Evolutionary conservation across 1,140 invertebrate species (phyloP).

Genomic region (Diplogasteroides magnus): DNA sequence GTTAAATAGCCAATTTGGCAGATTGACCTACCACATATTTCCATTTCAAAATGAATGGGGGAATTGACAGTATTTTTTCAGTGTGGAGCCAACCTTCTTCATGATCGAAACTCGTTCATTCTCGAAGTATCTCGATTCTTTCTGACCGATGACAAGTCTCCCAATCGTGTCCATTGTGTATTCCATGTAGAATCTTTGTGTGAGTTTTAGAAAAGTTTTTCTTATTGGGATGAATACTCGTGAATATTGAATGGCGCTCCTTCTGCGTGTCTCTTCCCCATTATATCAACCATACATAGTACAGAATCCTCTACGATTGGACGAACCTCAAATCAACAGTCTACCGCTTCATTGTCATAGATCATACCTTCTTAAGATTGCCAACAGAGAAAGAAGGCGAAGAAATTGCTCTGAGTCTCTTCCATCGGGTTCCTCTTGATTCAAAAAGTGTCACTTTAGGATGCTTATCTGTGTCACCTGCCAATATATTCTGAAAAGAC

Average conservation of each 20-base stretch:
- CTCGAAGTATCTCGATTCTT: background rate
- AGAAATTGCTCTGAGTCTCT: slow-evolving; percentile 54
- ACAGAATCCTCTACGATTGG: slow-evolving; percentile 17
- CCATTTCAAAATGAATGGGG: too few species aligned
- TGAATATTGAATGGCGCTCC: background rate
- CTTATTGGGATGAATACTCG: background rate
- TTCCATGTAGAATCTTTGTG: slow-evolving; percentile 9
- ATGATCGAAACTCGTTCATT: background rate
- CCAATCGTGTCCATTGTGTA: slow-evolving; percentile 18
- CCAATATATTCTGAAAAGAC: background rate
- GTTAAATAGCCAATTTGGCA: too few species aligned
- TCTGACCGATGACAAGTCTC: slow-evolving; percentile 11
- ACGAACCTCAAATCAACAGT: too few species aligned
- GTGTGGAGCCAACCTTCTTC: background rate
- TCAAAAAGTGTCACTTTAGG: slow-evolving; percentile 33
- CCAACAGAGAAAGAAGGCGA: slow-evolving; percentile 56
- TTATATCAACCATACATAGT: slow-evolving; percentile 3
- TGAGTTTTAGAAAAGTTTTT: background rate
- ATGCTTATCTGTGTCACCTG: slow-evolving; percentile 20
- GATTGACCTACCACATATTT: too few species aligned
- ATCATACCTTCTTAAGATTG: slow-evolving; percentile 55
- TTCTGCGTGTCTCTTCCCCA: slow-evolving; percentile 6
- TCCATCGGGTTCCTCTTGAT: slow-evolving; percentile 46
- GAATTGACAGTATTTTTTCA: too few species aligned
- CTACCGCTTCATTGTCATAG: too few species aligned